phyloP scores from a whole-genome alignment of 2,888 invertebrate genomes.

The Leptopilina syphax region DNA sequence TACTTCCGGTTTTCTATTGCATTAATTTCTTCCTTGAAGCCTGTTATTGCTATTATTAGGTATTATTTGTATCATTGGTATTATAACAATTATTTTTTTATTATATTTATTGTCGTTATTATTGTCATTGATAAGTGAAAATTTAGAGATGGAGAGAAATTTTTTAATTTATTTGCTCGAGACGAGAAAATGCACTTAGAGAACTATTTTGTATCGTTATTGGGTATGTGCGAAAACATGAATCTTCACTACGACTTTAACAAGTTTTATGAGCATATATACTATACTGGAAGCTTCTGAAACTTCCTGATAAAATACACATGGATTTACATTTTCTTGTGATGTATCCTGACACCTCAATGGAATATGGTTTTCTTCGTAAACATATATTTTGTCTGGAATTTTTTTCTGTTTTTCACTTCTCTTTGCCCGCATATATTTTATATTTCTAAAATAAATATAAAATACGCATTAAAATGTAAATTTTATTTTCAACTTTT shows the following conservation, averaged over 20 bases:
- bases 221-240: constrained; percentile 4
- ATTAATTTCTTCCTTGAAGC: too few relatives aligned
- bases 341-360: constrained; percentile 15
- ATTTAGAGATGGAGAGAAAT: not conserved
- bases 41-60: too few relatives aligned
- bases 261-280: constrained; percentile 26
- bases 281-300: not conserved
- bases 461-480: not conserved
- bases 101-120: too few relatives aligned
- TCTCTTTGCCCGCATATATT: not conserved
- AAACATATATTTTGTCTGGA: not conserved
- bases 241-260: constrained; percentile 36
- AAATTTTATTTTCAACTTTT: not conserved
- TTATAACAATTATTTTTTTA: too few relatives aligned
- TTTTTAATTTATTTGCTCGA: not conserved
- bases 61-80: too few relatives aligned
- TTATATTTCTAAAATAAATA: too few relatives aligned
- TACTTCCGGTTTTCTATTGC: too few relatives aligned
- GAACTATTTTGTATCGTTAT: not conserved
- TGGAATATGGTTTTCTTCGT: constrained; percentile 14
- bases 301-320: not conserved
- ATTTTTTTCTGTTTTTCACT: not conserved
- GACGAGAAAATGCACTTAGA: constrained; percentile 15
- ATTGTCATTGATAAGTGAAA: not conserved
- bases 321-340: constrained; percentile 31